Conservation (phyloP, 2,113 vertebrate genomes). For the Poeciliopsis retropinna region DNA sequence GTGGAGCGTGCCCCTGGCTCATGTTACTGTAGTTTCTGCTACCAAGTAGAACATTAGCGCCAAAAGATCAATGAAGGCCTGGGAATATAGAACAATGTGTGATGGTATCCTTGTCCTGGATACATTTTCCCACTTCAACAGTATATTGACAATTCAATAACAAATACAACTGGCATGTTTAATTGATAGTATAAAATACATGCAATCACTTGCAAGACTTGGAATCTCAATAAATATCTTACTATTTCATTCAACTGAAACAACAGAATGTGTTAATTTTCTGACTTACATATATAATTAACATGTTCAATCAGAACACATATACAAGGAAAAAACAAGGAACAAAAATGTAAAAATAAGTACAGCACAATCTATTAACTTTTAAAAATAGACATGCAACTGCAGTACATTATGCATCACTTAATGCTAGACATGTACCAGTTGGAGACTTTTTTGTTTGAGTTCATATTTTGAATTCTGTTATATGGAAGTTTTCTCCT, state of each 20-base stretch:
- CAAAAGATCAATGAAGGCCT: conserved; percentile 64
- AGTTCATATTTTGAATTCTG: too few species aligned
- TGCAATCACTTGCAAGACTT: background rate
- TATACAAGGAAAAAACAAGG: too few species aligned
- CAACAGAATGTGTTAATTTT: background rate
- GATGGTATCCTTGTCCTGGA: conserved; percentile 24
- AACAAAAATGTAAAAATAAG: background rate
- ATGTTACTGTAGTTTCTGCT: conserved; percentile 42
- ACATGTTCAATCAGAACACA: background rate
- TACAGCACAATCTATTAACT: too few species aligned
- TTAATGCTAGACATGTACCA: too few species aligned
- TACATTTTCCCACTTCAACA: conserved; percentile 7
- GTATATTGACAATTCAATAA: background rate
- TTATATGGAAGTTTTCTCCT: too few species aligned
- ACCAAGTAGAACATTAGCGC: conserved; percentile 52
- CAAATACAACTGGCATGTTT: background rate
- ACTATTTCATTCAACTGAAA: background rate
- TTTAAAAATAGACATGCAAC: too few species aligned
- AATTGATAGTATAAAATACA: background rate
- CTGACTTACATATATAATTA: background rate
- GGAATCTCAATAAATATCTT: too few species aligned
- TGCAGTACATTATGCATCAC: too few species aligned
- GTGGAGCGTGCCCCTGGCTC: conserved; percentile 49
- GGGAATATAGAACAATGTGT: conserved; percentile 51
- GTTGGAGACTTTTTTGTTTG: too few species aligned